Conservation (phyloP, 37 sponge, comb jelly and placozoan species). For the Beroe forskalii region DNA sequence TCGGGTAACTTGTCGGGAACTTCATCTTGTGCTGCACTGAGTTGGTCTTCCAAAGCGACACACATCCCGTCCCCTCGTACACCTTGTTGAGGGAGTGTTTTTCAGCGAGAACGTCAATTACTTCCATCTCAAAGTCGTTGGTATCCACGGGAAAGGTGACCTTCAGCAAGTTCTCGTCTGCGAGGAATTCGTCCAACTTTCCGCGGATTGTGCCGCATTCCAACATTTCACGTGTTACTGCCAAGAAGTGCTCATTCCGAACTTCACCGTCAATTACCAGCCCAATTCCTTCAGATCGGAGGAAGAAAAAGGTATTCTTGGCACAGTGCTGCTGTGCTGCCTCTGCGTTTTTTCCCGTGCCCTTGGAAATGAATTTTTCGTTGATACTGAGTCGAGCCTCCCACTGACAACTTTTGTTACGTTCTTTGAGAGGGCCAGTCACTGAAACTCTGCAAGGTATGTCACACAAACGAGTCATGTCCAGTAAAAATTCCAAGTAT, state of each 20-base stretch:
- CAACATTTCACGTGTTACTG: background rate
- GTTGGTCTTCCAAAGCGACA: background rate
- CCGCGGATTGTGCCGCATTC: background rate
- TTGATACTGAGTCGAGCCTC: background rate
- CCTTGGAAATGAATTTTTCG: background rate
- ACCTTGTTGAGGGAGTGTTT: background rate
- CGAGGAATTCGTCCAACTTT: background rate
- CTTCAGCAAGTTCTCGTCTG: background rate
- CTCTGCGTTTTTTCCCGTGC: background rate
- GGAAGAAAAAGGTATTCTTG: background rate
- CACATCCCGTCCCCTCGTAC: background rate
- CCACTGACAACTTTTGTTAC: background rate
- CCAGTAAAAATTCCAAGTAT: background rate
- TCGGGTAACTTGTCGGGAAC: background rate
- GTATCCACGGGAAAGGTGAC: background rate
- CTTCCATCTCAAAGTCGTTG: background rate
- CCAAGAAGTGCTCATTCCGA: background rate
- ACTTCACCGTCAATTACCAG: background rate
- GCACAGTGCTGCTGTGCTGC: background rate
- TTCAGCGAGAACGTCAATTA: background rate
- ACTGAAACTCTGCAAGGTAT: background rate
- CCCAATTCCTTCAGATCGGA: background rate
- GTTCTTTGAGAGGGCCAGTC: background rate
- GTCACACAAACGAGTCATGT: background rate
- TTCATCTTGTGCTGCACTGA: constrained; percentile 15